phyloP scores from a whole-genome alignment of 2,888 invertebrate species.

The Blomia tropicalis region DNA sequence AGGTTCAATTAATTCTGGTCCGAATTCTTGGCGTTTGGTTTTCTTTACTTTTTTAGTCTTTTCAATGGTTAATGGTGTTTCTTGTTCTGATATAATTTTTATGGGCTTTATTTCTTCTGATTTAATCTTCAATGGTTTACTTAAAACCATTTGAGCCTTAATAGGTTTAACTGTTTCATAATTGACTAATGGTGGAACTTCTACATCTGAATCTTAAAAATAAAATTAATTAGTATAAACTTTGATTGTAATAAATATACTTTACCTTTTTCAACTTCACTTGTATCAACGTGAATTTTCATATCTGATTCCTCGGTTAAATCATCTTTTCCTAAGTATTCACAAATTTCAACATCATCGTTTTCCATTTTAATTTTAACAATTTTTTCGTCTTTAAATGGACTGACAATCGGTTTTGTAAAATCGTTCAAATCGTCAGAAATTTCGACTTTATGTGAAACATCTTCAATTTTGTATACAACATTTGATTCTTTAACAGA shows the following conservation, averaged over 20 bases:
- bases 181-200: background rate
- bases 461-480: background rate
- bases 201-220: background rate
- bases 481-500: background rate
- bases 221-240: background rate
- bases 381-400: background rate
- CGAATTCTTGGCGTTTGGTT: background rate
- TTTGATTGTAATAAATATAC: background rate
- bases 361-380: background rate
- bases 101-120: conserved; percentile 11
- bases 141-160: background rate
- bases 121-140: conserved; percentile 5
- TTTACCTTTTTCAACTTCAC: conserved; percentile 8
- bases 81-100: background rate
- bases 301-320: background rate
- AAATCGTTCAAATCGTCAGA: background rate
- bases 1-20: conserved; percentile 16
- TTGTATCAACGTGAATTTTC: conserved; percentile 5
- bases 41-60: conserved; percentile 23
- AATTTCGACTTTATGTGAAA: background rate
- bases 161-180: background rate
- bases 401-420: background rate
- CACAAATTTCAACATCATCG: background rate
- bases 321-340: background rate
- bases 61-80: background rate